phyloP scores from a whole-genome alignment of 2,113 vertebrate genomes.

The Nymphicus hollandicus region DNA sequence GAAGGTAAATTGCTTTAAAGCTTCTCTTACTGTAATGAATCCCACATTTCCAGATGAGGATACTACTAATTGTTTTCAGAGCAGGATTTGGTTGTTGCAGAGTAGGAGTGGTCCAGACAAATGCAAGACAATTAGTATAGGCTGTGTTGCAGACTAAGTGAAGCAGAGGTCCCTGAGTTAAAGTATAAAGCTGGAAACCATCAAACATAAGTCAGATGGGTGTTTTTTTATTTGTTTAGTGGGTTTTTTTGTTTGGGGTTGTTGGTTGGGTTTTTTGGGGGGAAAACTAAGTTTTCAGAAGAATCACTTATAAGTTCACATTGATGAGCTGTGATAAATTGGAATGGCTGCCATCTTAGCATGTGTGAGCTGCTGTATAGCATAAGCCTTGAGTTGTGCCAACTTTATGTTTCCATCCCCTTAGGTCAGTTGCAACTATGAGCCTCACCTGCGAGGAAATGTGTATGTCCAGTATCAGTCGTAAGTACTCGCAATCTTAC shows the following conservation, averaged over 20 bases:
- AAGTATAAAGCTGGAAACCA: neutral
- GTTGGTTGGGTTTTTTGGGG: no score
- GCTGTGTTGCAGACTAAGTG: neutral
- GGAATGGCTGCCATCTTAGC: neutral
- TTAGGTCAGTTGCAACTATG: slow-evolving; percentile 96
- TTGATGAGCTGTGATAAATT: neutral
- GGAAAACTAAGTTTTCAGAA: neutral
- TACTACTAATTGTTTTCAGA: neutral
- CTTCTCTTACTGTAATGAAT: neutral
- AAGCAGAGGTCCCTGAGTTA: neutral
- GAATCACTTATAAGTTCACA: neutral
- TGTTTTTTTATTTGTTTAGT: neutral
- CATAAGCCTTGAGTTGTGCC: neutral
- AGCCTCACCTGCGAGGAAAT: slow-evolving; percentile 95
- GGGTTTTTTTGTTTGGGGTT: neutral
- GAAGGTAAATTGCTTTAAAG: neutral
- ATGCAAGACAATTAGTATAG: neutral
- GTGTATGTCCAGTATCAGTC: slow-evolving; percentile 94
- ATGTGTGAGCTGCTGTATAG: neutral
- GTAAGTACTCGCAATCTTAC: slow-evolving; percentile 75
- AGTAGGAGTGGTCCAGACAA: neutral
- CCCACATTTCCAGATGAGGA: neutral
- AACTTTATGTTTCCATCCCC: neutral
- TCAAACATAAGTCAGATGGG: neutral
- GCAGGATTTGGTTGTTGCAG: neutral